These are phyloP conservation scores for Xanthorhoe designata DNA, from an alignment of 2,888 invertebrate species.

Conservation along the genomic window DNA sequence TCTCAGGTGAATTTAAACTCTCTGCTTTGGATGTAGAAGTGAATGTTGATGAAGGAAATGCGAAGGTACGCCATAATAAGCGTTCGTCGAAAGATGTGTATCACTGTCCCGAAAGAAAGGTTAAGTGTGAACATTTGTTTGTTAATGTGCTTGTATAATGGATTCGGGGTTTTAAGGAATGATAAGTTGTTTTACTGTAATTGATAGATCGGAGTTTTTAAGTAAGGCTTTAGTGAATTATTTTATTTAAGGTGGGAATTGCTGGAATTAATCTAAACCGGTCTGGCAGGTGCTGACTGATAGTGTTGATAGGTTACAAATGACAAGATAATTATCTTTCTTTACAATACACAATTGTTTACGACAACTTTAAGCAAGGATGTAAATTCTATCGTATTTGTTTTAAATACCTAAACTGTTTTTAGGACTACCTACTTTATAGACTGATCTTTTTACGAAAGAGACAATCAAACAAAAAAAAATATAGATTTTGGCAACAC, in stretches of 20 bases:
- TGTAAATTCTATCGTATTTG: too few relatives aligned
- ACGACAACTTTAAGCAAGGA: too few relatives aligned
- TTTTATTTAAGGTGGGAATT: constrained; percentile 3
- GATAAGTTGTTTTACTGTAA: constrained; percentile 71
- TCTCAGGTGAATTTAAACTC: constrained; percentile 46
- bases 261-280: not conserved
- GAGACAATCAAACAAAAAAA: too few relatives aligned
- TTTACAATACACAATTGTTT: not conserved
- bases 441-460: too few relatives aligned
- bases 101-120: constrained; percentile 78
- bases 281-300: constrained; percentile 9
- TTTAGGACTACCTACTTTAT: too few relatives aligned
- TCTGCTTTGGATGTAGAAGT: constrained; percentile 38
- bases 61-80: constrained; percentile 73
- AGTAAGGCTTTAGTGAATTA: constrained; percentile 16
- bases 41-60: constrained; percentile 36
- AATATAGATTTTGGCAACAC: too few relatives aligned
- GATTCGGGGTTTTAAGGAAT: constrained; percentile 74
- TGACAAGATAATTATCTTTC: not conserved
- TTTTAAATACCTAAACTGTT: too few relatives aligned
- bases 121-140: constrained; percentile 85
- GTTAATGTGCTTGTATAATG: constrained; percentile 82
- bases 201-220: constrained; percentile 43
- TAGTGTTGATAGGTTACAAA: not conserved
- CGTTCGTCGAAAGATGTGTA: constrained; percentile 79